Evolutionary conservation across 1,140 invertebrate species (phyloP).

Genomic region (Drosophila truncata): DNA sequence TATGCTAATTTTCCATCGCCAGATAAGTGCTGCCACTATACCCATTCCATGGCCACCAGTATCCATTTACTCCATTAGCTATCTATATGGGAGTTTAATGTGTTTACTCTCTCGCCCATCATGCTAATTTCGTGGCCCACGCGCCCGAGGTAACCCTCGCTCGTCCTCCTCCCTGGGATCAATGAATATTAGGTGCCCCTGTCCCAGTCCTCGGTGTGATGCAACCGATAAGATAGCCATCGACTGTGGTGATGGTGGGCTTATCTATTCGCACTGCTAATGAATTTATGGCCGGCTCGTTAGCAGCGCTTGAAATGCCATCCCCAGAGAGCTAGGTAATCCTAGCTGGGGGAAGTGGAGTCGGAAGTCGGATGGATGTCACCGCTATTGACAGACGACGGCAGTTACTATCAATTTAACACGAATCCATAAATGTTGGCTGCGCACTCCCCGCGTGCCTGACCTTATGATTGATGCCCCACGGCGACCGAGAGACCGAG

Average conservation of each 20-base stretch:
- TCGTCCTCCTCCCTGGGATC: constrained; percentile 26
- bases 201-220: constrained; percentile 42
- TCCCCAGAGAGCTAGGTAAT: constrained; percentile 16
- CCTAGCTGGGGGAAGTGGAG: background rate
- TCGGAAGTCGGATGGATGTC: constrained; percentile 4
- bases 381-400: constrained; percentile 60
- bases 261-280: constrained; percentile 47
- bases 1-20: constrained; percentile 45
- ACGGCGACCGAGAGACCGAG: constrained; percentile 11
- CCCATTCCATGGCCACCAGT: background rate
- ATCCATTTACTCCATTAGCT: constrained; percentile 31
- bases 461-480: constrained; percentile 72
- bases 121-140: constrained; percentile 42
- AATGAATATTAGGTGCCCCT: constrained; percentile 59
- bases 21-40: constrained; percentile 25
- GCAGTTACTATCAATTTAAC: constrained; percentile 77
- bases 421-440: constrained; percentile 55
- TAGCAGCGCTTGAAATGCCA: constrained; percentile 43
- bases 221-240: constrained; percentile 63
- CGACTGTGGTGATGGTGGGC: background rate
- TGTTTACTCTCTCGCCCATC: constrained; percentile 22
- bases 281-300: constrained; percentile 65
- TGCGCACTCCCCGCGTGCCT: constrained; percentile 17
- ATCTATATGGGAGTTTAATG: constrained; percentile 42
- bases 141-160: constrained; percentile 2